Evolutionary conservation across 2,113 vertebrate genomes (phyloP), one percentile per base, ranked within the genome.

Genomic region (Amphilophus citrinellus): DNA sequence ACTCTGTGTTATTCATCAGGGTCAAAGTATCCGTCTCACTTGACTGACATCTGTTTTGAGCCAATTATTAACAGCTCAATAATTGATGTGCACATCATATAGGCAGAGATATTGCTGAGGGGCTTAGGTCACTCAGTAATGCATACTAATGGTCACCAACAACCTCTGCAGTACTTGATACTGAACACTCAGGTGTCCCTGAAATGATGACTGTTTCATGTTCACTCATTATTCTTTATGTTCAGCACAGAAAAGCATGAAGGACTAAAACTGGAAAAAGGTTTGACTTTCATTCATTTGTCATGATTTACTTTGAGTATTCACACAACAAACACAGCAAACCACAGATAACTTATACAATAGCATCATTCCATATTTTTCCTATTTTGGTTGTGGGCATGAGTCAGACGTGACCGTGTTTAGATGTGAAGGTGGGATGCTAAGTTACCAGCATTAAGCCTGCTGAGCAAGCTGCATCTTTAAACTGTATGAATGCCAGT

Each of bases 11-110:
- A 56, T 83, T 93, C 84, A 79, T 53, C 89, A 83, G 88, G 92
- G 93, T 91, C 88, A 89, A 62, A 81, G 82, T 80, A 82, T 91
- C 85, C 76, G 83, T 88, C 84, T 88, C 86, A 81, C 92, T 89
- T 89, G 90, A 94, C 82, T 89, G 92, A 85, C 89, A 85, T 93
- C 89, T 87, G 89, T 84, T 30, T 93, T 61, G 82, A 84, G 88
- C 59, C 85, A 58, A 81, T 88, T 89, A 93, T 91, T 91, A 93
- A 94, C 79, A 71, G 77, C 87, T 85, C 8, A 30, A 66, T 95
- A 94, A 94, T 93, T 88, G 73, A 90, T 93, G 87, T 56, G 81
- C 32, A 84, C 76, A 32, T 92, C 82, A 83, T 61, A 30, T 37
- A 39, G 71, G 63, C 18, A 15, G 42, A 53, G 57, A 66, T 84